A percentile compares a stretch with the other conserved stretches of the same genome.
phyloP scores from a whole-genome alignment of 1,140 invertebrate genomes.

The Drosophila teissieri region DNA sequence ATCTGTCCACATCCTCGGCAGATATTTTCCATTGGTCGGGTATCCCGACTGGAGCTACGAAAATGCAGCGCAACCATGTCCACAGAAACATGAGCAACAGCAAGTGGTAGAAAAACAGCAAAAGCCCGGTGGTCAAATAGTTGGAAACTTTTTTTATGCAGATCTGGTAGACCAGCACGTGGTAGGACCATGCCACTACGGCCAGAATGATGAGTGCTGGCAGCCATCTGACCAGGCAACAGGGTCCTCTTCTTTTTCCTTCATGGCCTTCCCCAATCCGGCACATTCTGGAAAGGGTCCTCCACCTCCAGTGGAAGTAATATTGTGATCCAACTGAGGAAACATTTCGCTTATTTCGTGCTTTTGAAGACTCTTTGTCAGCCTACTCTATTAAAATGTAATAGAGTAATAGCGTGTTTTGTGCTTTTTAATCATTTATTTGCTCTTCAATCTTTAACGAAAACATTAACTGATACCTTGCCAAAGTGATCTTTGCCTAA shows the following conservation, averaged over 20 bases:
- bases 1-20: constrained; percentile 1
- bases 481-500: constrained; percentile 5
- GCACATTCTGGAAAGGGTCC: constrained; percentile 9
- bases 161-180: constrained; percentile 17
- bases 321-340: neutral
- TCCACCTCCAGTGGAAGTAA: neutral
- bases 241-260: neutral
- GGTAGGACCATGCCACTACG: constrained; percentile 17
- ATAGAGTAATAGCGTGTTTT: too few species aligned
- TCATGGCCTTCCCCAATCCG: neutral
- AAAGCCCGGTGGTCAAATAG: neutral
- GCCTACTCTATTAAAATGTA: neutral
- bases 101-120: constrained; percentile 15
- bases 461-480: constrained; percentile 28
- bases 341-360: neutral
- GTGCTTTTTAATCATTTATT: constrained; percentile 28
- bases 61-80: constrained; percentile 18
- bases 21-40: constrained; percentile 17
- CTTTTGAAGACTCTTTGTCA: too few species aligned
- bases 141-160: constrained; percentile 3
- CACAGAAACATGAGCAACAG: constrained; percentile 20
- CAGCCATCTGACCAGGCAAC: neutral
- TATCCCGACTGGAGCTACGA: neutral
- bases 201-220: constrained; percentile 1
- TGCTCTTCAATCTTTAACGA: constrained; percentile 17